Conservation (phyloP, 2,113 vertebrate species). For the Hemiprocne comata region DNA sequence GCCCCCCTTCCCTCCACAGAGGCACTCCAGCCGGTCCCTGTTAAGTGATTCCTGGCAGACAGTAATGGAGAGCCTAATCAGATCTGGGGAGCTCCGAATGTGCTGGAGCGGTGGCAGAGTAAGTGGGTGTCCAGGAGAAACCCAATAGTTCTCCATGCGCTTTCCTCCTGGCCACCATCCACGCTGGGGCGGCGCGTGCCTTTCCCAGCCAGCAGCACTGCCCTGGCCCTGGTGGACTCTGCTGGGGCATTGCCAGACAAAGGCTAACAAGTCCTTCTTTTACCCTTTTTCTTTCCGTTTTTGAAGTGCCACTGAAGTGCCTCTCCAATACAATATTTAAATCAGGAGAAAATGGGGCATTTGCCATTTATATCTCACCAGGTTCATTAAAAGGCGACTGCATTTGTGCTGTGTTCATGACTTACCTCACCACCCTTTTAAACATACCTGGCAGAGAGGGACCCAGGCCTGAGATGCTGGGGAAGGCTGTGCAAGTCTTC, state of each 20-base stretch:
- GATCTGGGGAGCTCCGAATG: constrained; percentile 9
- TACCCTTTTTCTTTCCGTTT: background rate
- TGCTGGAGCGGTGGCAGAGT: background rate
- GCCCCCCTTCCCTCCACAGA: constrained; percentile 11
- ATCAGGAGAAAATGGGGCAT: constrained; percentile 22
- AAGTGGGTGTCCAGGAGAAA: constrained; percentile 56
- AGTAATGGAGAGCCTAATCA: constrained; percentile 15
- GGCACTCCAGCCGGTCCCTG: constrained; percentile 51
- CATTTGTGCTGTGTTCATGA: background rate
- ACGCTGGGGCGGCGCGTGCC: background rate
- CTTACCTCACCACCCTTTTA: background rate
- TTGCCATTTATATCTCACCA: constrained; percentile 5
- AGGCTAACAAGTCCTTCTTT: background rate
- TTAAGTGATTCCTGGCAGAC: constrained; percentile 58
- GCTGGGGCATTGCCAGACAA: background rate
- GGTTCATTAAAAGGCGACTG: background rate
- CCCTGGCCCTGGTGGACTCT: background rate
- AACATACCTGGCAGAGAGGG: background rate
- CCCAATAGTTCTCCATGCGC: background rate
- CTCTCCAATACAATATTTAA: background rate
- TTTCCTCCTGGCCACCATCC: constrained; percentile 27
- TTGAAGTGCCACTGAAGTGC: background rate
- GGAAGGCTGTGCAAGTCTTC: background rate
- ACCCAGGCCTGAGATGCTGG: background rate
- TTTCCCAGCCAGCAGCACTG: background rate